phyloP scores from a whole-genome alignment of 2,113 vertebrate genomes.

The Turdus rufiventris region DNA sequence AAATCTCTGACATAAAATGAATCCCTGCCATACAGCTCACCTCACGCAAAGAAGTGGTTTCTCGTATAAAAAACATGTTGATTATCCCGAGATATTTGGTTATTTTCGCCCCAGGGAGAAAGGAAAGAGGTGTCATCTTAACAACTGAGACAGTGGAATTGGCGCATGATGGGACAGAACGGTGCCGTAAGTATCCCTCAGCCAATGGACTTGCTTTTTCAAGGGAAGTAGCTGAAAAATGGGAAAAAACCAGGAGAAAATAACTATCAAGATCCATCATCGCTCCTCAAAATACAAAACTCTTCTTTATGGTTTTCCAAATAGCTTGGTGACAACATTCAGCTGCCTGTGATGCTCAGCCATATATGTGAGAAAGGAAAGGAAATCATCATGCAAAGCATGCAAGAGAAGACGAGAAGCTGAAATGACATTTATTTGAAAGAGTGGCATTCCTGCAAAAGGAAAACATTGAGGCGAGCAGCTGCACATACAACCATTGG shows the following conservation, averaged over 20 bases:
- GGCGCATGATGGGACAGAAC: conserved; percentile 75
- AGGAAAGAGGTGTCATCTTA: conserved; percentile 98
- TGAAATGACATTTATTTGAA: conserved; percentile 70
- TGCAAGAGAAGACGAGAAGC: conserved; percentile 74
- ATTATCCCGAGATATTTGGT: conserved; percentile 97
- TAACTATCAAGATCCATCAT: not conserved
- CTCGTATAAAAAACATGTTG: conserved; percentile 99
- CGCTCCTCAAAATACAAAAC: not conserved
- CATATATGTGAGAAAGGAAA: conserved; percentile 74
- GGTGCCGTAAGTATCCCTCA: conserved; percentile 84
- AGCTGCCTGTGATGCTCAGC: conserved; percentile 82
- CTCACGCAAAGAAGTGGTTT: conserved; percentile 96
- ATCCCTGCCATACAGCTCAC: conserved; percentile 63
- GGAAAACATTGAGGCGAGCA: conserved; percentile 73
- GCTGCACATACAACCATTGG: conserved; percentile 71
- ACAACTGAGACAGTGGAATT: conserved; percentile 86
- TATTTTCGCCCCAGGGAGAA: conserved; percentile 91
- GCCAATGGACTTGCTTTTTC: conserved; percentile 88
- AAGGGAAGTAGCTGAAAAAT: conserved; percentile 81
- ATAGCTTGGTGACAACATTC: conserved; percentile 79
- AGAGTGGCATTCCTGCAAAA: conserved; percentile 82
- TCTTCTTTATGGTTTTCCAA: conserved; percentile 69
- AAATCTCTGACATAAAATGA: not conserved
- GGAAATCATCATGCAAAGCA: conserved; percentile 78
- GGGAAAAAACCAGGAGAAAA: conserved; percentile 20